Base-by-base conservation (phyloP, 2,113 vertebrate species). In the Dicrurus megarhynchus region DNA sequence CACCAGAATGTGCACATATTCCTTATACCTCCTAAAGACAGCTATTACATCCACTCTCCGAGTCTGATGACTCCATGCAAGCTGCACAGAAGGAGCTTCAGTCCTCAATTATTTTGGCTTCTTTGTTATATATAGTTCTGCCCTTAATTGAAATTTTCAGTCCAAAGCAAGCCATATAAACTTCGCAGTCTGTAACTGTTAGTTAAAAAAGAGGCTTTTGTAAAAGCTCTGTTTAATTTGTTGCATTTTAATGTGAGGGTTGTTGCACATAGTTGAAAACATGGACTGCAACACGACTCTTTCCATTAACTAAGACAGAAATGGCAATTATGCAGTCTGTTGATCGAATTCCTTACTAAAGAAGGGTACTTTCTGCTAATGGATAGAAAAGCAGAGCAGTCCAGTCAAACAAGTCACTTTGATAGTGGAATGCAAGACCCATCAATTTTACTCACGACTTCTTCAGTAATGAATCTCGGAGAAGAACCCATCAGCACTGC, bases 261-360 rank as follows among this genome's bases (percentile, higher is more conserved):
- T 95, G 80, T 81, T 93, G 68, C 89, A 76, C n/a, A 10, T 35
- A 30, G 87, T 94, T 87, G 89, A 95, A 94, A 97, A 96, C 39
- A 73, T 68, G 79, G 52, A 86, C 47, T 89, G 46, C 55, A 84
- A 90, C 85, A 88, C 8, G 20, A 70, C 49, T 91, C 41, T 64
- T 91, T 88, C 93, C 85, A 81, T 89, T 96, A 94, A 80, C 61
- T 55, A 67, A 95, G 90, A 96, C 80, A 94, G 75, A 86, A 95
- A 81, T 68, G 69, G 86, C 84, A 87, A 89, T 94, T 98, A 95
- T n/a, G 12, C 89, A 96, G 89, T 67, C 93, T 79, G 94, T 87
- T 96, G 94, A 96, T 94, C 5, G 52, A 87, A 97, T 92, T 97
- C 89, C 89, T 93, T 86, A 59, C 90, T 95, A 96, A 92, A 27